These are phyloP conservation scores for Cardiocondyla obscurior DNA, from an alignment of 1,140 invertebrate species.

Conservation along the genomic window DNA sequence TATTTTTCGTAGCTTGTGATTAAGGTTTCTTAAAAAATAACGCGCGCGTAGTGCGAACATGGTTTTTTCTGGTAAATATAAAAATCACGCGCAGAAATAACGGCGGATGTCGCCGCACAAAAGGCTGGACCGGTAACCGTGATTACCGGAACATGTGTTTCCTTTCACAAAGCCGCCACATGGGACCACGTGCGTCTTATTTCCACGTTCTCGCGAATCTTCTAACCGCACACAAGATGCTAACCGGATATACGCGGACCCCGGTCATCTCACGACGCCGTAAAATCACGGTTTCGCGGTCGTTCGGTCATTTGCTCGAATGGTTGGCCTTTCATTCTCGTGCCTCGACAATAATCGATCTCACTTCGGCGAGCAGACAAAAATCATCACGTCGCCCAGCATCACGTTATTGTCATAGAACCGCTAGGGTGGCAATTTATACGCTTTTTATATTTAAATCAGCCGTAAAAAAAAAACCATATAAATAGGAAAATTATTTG, in stretches of 20 bases:
- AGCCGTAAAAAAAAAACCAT: too few species aligned
- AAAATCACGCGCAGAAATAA: background rate
- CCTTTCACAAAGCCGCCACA: conserved; percentile 21
- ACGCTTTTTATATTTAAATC: too few species aligned
- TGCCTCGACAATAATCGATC: conserved; percentile 9
- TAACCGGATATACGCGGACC: background rate
- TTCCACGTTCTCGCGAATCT: conserved; percentile 26
- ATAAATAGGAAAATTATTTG: too few species aligned
- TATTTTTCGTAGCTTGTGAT: too few species aligned
- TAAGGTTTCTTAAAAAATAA: too few species aligned
- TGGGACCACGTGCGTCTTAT: conserved; percentile 4
- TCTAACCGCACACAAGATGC: conserved; percentile 43
- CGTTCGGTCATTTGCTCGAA: background rate
- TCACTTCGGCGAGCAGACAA: background rate
- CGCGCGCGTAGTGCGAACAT: too few species aligned
- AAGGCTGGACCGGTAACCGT: conserved; percentile 19
- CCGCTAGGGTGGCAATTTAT: too few species aligned
- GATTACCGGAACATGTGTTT: conserved; percentile 54
- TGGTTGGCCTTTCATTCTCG: background rate
- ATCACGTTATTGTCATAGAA: background rate
- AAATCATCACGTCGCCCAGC: background rate
- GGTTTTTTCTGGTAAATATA: too few species aligned
- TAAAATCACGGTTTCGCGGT: conserved; percentile 35
- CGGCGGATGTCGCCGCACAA: conserved; percentile 11
- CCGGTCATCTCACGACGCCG: background rate